A percentile compares a stretch with the other conserved stretches of the same genome.
These are phyloP conservation scores for Ceratina japonica DNA, from an alignment of 1,140 invertebrate species.

Conservation along the genomic window DNA sequence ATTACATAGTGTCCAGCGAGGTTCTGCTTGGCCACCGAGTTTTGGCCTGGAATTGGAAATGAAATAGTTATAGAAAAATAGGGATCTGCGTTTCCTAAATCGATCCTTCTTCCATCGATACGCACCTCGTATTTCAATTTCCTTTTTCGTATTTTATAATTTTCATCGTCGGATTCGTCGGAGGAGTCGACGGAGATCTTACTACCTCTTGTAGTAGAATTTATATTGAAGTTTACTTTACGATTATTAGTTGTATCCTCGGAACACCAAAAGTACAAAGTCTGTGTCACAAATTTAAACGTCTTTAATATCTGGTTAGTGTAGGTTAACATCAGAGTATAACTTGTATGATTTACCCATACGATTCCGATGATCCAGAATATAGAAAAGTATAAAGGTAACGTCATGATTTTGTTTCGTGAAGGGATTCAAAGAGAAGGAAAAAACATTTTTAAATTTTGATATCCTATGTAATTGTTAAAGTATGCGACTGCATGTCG, in stretches of 20 bases:
- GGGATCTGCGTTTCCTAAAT: background rate
- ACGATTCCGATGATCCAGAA: constrained; percentile 57
- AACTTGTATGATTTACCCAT: constrained; percentile 51
- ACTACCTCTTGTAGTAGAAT: constrained; percentile 53
- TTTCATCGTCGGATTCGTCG: constrained; percentile 61
- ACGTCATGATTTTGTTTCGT: background rate
- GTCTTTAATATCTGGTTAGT: background rate
- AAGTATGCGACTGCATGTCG: background rate
- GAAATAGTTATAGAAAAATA: background rate
- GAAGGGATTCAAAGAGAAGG: background rate
- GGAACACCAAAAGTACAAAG: constrained; percentile 37
- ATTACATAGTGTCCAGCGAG: constrained; percentile 16
- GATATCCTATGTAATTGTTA: background rate
- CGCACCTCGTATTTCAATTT: constrained; percentile 39
- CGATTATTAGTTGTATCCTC: background rate
- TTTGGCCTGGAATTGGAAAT: constrained; percentile 52
- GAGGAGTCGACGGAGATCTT: constrained; percentile 61
- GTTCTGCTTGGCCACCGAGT: constrained; percentile 54
- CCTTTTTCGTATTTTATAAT: constrained; percentile 5
- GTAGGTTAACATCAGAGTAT: background rate
- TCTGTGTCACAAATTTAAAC: constrained; percentile 24
- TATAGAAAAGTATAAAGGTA: constrained; percentile 43
- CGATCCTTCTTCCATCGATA: background rate
- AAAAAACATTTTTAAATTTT: constrained; percentile 6
- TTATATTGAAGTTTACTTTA: constrained; percentile 45